These are phyloP conservation scores for Ibidorhyncha struthersii DNA, from an alignment of 2,113 vertebrate species.

Conservation along the genomic window DNA sequence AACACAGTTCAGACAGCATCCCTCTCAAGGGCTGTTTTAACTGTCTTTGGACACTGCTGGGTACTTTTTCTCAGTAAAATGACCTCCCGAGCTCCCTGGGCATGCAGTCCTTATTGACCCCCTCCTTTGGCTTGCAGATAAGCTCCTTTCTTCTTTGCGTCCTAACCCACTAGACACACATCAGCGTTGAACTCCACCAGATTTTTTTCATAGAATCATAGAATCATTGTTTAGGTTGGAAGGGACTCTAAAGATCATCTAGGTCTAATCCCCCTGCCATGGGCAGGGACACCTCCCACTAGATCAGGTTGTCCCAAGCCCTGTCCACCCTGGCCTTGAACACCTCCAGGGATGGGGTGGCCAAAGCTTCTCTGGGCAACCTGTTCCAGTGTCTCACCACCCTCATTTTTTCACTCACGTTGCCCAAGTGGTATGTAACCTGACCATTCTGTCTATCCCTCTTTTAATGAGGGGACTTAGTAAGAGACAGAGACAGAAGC, in stretches of 20 bases:
- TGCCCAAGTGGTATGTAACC: fast-evolving
- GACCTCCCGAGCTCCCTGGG: neutral
- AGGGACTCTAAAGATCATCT: neutral
- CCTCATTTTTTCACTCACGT: neutral
- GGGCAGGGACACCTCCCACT: neutral
- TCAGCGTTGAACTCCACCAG: neutral
- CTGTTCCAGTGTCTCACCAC: neutral
- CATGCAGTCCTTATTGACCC: neutral
- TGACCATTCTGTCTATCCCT: fast-evolving
- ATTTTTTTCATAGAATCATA: neutral
- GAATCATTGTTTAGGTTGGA: neutral
- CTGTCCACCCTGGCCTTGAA: neutral
- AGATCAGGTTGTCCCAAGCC: neutral
- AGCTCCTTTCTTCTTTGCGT: neutral
- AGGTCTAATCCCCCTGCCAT: neutral
- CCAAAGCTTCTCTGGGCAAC: neutral
- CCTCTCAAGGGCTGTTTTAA: neutral
- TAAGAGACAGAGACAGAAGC: neutral
- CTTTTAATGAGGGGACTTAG: neutral
- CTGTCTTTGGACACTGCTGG: neutral
- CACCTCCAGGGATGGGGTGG: neutral
- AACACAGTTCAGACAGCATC: neutral
- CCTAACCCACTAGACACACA: neutral
- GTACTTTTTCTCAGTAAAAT: neutral
- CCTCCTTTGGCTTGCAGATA: neutral